phyloP scores from a whole-genome alignment of 2,888 invertebrate species.

The Polydrusus pterygomalis region DNA sequence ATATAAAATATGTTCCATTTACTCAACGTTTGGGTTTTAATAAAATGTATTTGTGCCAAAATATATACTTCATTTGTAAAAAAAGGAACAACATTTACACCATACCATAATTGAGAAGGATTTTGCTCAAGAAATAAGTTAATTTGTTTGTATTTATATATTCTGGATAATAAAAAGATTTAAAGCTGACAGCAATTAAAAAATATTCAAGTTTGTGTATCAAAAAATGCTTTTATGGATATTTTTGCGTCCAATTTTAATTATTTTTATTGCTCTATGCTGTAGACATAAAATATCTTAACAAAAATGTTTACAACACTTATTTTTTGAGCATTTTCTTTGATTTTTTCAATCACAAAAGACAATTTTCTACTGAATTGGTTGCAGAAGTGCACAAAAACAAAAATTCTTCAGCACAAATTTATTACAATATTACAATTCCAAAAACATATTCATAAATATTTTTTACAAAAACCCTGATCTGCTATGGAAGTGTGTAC shows the following conservation, averaged over 20 bases:
- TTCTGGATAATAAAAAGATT: no score
- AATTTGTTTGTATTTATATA: no score
- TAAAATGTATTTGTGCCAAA: no score
- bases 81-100: no score
- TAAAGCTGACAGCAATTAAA: no score
- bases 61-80: no score
- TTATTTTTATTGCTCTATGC: neutral
- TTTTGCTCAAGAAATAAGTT: no score
- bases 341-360: slow-evolving; percentile 1
- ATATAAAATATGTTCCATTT: neutral
- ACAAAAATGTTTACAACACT: neutral
- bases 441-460: slow-evolving; percentile 23
- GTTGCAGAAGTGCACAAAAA: slow-evolving; percentile 34
- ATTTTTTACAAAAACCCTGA: slow-evolving; percentile 10
- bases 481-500: slow-evolving; percentile 19
- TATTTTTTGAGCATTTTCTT: slow-evolving; percentile 25
- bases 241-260: no score
- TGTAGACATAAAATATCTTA: slow-evolving; percentile 9
- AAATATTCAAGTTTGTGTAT: no score
- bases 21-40: no score
- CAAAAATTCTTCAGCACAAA: slow-evolving; percentile 7
- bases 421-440: slow-evolving; percentile 33
- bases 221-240: no score
- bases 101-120: no score
- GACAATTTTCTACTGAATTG: slow-evolving; percentile 15